These are phyloP conservation scores for Scaptodrosophila lebanonensis DNA, from an alignment of 1,140 invertebrate species.

Conservation along the genomic window DNA sequence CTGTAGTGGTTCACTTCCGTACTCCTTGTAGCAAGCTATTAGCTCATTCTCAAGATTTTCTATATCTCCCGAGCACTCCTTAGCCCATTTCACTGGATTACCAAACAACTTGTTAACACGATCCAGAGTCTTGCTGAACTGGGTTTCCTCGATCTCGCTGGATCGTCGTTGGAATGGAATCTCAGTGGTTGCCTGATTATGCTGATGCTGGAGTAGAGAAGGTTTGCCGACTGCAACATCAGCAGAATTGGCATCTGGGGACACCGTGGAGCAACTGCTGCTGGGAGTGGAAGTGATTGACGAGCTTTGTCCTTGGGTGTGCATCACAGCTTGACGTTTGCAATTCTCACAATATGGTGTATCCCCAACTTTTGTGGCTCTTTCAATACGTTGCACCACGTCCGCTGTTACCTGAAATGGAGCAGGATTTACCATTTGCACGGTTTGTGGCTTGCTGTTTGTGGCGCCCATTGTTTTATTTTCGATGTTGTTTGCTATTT, in stretches of 20 bases:
- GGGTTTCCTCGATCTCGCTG: conserved; percentile 41
- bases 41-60: conserved; percentile 32
- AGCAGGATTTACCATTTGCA: conserved; percentile 44
- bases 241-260: neutral
- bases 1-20: conserved; percentile 35
- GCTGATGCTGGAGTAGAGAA: neutral
- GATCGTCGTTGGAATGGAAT: conserved; percentile 34
- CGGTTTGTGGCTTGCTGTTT: conserved; percentile 53
- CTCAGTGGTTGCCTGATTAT: neutral
- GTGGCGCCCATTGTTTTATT: conserved; percentile 60
- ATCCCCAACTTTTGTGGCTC: conserved; percentile 5
- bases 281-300: too few species aligned
- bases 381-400: conserved; percentile 47
- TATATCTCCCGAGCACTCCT: conserved; percentile 33
- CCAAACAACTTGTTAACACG: conserved; percentile 46
- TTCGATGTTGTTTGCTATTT: too few species aligned
- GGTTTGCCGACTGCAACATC: neutral
- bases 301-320: neutral
- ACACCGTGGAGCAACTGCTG: too few species aligned
- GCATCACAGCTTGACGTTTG: neutral
- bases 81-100: conserved; percentile 35
- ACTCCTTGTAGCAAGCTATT: conserved; percentile 37
- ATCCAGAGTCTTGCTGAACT: conserved; percentile 42
- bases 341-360: conserved; percentile 17
- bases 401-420: conserved; percentile 48